Conservation (phyloP, 2,888 invertebrate species). For the Aporophyla lueneburgensis region DNA sequence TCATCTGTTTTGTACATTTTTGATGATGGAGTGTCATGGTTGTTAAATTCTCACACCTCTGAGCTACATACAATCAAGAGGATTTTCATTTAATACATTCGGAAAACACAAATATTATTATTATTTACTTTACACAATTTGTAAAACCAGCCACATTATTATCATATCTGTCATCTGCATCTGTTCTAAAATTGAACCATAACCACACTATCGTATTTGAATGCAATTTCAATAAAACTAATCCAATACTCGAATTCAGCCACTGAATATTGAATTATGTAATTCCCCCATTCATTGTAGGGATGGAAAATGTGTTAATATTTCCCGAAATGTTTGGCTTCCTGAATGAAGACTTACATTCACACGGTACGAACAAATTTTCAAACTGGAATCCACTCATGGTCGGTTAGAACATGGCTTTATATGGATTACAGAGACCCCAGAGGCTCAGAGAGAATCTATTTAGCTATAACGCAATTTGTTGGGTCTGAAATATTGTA, state of each 20-base stretch:
- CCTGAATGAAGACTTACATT: slow-evolving; percentile 8
- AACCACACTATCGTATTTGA: slow-evolving; percentile 12
- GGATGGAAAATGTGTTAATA: not conserved
- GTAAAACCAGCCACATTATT: not conserved
- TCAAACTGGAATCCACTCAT: slow-evolving; percentile 68
- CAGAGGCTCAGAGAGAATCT: slow-evolving; percentile 77
- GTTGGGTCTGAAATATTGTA: slow-evolving; percentile 69
- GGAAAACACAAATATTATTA: not conserved
- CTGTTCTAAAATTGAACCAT: slow-evolving; percentile 20
- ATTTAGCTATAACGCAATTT: slow-evolving; percentile 84
- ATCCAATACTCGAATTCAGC: slow-evolving; percentile 26
- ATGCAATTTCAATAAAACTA: slow-evolving; percentile 35
- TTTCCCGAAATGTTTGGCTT: not conserved
- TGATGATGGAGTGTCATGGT: not conserved
- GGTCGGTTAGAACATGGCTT: slow-evolving; percentile 70
- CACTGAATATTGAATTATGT: slow-evolving; percentile 27
- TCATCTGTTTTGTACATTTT: not conserved
- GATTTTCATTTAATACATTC: not conserved
- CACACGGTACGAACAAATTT: slow-evolving; percentile 63
- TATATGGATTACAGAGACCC: slow-evolving; percentile 71
- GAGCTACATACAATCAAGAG: not conserved
- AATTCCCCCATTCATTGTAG: slow-evolving; percentile 25
- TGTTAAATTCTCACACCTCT: not conserved
- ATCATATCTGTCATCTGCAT: slow-evolving; percentile 9
- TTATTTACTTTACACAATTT: not conserved